These are phyloP conservation scores for Rhopilema esculentum DNA, from an alignment of 30 jellyfish, hydroid and myxozoan genomes.

Conservation along the genomic window DNA sequence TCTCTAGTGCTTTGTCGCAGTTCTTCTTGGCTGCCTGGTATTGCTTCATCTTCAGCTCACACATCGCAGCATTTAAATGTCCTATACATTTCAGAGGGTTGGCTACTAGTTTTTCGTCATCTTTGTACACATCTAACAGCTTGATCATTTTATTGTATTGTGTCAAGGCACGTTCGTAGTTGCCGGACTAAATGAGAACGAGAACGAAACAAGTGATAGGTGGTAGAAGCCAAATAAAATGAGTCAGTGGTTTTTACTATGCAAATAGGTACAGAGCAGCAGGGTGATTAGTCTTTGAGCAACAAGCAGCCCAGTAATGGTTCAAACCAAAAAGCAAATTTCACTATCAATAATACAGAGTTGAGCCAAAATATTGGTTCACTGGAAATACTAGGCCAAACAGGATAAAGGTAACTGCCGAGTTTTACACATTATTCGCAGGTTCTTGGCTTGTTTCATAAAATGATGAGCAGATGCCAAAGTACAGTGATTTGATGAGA, in stretches of 20 bases:
- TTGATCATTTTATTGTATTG: conserved; percentile 68
- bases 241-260: not conserved
- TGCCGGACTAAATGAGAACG: conserved; percentile 45
- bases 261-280: too few relatives aligned
- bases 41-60: conserved; percentile 74
- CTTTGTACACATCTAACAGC: conserved; percentile 63
- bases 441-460: too few relatives aligned
- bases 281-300: too few relatives aligned
- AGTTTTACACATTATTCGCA: too few relatives aligned
- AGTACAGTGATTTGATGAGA: too few relatives aligned
- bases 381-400: too few relatives aligned
- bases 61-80: conserved; percentile 80
- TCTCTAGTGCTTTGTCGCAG: conserved; percentile 72
- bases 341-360: too few relatives aligned
- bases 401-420: too few relatives aligned
- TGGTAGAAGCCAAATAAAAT: not conserved
- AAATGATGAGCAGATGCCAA: too few relatives aligned
- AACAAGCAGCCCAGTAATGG: too few relatives aligned
- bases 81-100: conserved; percentile 69
- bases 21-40: conserved; percentile 58
- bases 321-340: too few relatives aligned
- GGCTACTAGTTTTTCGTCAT: conserved; percentile 69
- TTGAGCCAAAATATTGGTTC: too few relatives aligned
- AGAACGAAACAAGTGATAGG: not conserved
- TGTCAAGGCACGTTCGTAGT: conserved; percentile 62